phyloP scores from a whole-genome alignment of 1,140 invertebrate species.

The Lordiphosa collinella region DNA sequence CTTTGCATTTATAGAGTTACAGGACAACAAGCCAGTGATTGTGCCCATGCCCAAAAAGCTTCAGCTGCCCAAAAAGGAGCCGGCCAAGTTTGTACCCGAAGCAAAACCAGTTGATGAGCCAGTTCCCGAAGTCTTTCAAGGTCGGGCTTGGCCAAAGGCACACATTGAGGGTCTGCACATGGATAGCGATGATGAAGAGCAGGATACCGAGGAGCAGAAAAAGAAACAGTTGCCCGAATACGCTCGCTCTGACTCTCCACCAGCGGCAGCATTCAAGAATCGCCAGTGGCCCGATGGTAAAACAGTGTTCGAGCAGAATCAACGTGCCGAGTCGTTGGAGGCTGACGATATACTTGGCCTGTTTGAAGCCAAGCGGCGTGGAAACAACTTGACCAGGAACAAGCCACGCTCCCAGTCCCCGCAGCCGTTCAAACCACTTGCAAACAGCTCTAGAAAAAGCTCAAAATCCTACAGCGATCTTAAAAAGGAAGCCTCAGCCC shows the following conservation, averaged over 20 bases:
- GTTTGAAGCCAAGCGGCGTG: slow-evolving; percentile 22
- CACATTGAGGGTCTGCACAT: slow-evolving; percentile 22
- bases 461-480: slow-evolving; percentile 59
- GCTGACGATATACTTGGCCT: slow-evolving; percentile 32
- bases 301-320: slow-evolving; percentile 41
- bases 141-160: slow-evolving; percentile 64
- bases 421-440: slow-evolving; percentile 47
- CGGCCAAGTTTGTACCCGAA: slow-evolving; percentile 44
- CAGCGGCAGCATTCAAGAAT: slow-evolving; percentile 55
- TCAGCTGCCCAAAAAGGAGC: slow-evolving; percentile 51
- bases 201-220: slow-evolving; percentile 16
- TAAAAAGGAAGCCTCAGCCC: slow-evolving; percentile 33
- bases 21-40: slow-evolving; percentile 68
- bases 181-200: slow-evolving; percentile 26
- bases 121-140: slow-evolving; percentile 64
- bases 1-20: slow-evolving; percentile 78
- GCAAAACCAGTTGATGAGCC: slow-evolving; percentile 39
- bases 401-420: slow-evolving; percentile 64
- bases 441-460: slow-evolving; percentile 37
- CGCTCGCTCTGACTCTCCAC: slow-evolving; percentile 52
- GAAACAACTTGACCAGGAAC: slow-evolving; percentile 14
- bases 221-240: slow-evolving; percentile 53
- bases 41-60: slow-evolving; percentile 73
- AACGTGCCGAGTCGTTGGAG: slow-evolving; percentile 21
- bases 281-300: slow-evolving; percentile 72